Conservation (phyloP, 2,888 invertebrate genomes). For the Leistus spinibarbis region DNA sequence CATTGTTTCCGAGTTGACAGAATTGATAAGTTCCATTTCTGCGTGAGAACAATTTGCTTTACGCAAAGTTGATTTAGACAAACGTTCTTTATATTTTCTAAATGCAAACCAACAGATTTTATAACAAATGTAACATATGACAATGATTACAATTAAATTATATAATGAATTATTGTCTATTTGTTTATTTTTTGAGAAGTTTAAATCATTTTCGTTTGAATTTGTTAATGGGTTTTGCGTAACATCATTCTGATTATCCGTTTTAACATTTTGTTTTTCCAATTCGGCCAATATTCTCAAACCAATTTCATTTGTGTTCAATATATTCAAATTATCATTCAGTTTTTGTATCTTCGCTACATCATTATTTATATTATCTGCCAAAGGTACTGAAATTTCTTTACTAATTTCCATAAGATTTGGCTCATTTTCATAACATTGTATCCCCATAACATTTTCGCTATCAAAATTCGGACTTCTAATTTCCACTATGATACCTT, state of each 20-base stretch:
- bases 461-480: background rate
- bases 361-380: background rate
- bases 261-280: too few relatives aligned
- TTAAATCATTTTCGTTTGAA: background rate
- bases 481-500: background rate
- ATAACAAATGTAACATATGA: background rate
- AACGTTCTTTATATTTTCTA: background rate
- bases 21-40: too few relatives aligned
- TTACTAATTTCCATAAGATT: background rate
- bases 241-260: too few relatives aligned
- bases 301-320: background rate
- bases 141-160: background rate
- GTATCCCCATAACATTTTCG: background rate
- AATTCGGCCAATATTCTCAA: background rate
- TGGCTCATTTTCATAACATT: background rate
- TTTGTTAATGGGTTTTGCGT: too few relatives aligned
- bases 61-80: too few relatives aligned
- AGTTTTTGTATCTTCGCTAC: background rate
- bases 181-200: too few relatives aligned
- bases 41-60: too few relatives aligned
- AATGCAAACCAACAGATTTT: background rate
- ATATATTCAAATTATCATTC: background rate
- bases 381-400: background rate
- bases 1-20: too few relatives aligned
- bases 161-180: background rate